Evolutionary conservation across 2,888 invertebrate species (phyloP).

Genomic region (Sinopyrophorus schimmeli): DNA sequence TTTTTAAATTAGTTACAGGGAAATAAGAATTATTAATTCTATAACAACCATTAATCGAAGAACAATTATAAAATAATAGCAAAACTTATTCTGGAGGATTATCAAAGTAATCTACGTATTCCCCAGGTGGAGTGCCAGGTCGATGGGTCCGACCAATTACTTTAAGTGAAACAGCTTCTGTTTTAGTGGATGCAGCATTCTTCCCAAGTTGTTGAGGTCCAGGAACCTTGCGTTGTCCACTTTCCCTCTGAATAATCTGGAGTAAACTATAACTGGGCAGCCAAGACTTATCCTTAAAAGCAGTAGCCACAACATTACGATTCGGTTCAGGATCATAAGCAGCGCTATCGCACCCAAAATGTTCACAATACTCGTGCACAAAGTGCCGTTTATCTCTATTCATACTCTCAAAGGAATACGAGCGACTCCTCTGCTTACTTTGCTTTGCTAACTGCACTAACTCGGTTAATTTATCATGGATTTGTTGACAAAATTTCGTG

Average conservation of each 20-base stretch:
- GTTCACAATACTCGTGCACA: conserved; percentile 92
- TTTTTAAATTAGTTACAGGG: no score
- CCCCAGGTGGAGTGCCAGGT: conserved; percentile 38
- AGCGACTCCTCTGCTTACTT: conserved; percentile 60
- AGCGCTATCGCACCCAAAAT: conserved; percentile 91
- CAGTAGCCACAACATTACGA: conserved; percentile 92
- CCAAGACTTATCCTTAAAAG: conserved; percentile 75
- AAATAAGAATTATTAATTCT: no score
- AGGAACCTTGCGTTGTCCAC: conserved; percentile 77
- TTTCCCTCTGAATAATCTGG: conserved; percentile 79
- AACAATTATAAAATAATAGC: no score
- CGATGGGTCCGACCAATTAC: conserved; percentile 36
- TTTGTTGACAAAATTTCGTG: conserved; percentile 74
- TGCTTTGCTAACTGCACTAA: conserved; percentile 87
- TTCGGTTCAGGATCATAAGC: conserved; percentile 96
- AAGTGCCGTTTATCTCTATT: conserved; percentile 89
- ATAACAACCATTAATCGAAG: no score
- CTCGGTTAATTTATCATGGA: conserved; percentile 83
- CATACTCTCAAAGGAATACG: conserved; percentile 90
- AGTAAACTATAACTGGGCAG: conserved; percentile 84
- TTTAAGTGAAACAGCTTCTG: conserved; percentile 47
- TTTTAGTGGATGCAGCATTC: conserved; percentile 37
- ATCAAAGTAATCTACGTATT: conserved; percentile 44
- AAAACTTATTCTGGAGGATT: conserved; percentile 35
- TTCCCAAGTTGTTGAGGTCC: conserved; percentile 62